Evolutionary conservation across 2,888 invertebrate genomes (phyloP).

Genomic region (Tromatobia lineatoria): DNA sequence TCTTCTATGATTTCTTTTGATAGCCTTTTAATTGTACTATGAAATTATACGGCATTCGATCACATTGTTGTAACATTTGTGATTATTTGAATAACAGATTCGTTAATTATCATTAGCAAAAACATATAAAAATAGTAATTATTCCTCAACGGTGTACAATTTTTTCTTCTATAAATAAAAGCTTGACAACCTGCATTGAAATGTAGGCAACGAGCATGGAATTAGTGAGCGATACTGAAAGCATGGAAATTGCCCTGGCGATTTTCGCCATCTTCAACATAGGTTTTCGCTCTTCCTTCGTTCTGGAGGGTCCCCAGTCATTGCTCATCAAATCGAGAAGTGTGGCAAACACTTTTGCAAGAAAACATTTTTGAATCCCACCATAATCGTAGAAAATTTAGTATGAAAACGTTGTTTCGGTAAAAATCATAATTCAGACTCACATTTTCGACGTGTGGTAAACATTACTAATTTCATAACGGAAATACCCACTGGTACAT

Average conservation of each 20-base stretch:
- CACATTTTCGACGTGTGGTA: constrained; percentile 44
- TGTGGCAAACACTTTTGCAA: constrained; percentile 31
- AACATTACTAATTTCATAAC: constrained; percentile 52
- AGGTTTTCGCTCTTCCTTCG: constrained; percentile 55
- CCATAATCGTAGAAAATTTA: neutral
- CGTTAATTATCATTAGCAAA: neutral
- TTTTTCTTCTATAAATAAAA: neutral
- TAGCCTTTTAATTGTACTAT: neutral
- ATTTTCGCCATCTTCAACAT: constrained; percentile 71
- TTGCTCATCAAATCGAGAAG: constrained; percentile 55
- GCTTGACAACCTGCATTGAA: constrained; percentile 39
- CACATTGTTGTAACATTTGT: neutral
- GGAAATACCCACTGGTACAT: constrained; percentile 54
- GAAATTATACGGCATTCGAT: neutral
- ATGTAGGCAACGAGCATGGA: constrained; percentile 36
- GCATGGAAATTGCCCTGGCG: constrained; percentile 69
- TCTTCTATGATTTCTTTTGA: too few species aligned
- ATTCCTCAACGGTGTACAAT: neutral
- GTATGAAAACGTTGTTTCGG: neutral
- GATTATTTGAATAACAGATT: neutral
- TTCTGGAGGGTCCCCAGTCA: constrained; percentile 66
- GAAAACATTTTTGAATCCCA: neutral
- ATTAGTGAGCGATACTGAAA: constrained; percentile 55
- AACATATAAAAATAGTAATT: constrained; percentile 6
- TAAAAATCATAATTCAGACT: neutral